Evolutionary conservation across 2,113 vertebrate genomes (phyloP).

Genomic region (Brachionichthys hirsutus): DNA sequence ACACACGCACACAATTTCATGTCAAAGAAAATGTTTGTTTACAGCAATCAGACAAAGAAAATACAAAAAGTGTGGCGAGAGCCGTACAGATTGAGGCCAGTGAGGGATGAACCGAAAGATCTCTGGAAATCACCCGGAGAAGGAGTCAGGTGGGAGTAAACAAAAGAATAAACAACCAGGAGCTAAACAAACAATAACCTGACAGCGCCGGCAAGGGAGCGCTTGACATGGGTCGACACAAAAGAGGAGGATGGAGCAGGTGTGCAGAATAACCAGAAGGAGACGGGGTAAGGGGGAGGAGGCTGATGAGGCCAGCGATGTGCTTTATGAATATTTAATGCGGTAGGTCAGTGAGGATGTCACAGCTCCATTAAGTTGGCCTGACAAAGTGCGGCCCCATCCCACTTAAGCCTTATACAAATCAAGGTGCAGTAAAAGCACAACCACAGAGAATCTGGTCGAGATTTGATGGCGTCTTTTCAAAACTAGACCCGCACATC

Average conservation of each 20-base stretch:
- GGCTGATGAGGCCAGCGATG: constrained; percentile 53
- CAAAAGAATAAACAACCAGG: not conserved
- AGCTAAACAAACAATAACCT: not conserved
- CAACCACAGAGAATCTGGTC: not conserved
- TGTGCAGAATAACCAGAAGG: constrained; percentile 39
- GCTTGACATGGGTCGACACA: constrained; percentile 16
- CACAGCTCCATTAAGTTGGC: constrained; percentile 60
- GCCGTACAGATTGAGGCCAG: constrained; percentile 37
- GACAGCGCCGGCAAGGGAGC: constrained; percentile 3
- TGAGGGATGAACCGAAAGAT: constrained; percentile 44
- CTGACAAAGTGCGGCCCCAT: constrained; percentile 54
- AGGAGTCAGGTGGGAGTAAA: constrained; percentile 5
- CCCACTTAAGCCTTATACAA: constrained; percentile 50
- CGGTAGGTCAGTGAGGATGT: constrained; percentile 57
- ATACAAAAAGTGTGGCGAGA: constrained; percentile 31
- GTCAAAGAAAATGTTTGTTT: constrained; percentile 63
- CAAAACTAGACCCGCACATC: not conserved
- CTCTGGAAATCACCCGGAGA: constrained; percentile 31
- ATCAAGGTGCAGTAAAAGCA: no score
- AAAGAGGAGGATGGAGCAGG: constrained; percentile 16
- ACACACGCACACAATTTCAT: constrained; percentile 23
- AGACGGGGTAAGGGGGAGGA: constrained; percentile 27
- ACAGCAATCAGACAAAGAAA: constrained; percentile 52
- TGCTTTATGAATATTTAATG: constrained; percentile 63
- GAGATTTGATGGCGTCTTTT: not conserved